A percentile compares a stretch with the other conserved stretches of the same genome.
phyloP scores from a whole-genome alignment of 2,888 invertebrate genomes.

The Hydroisotoma schaefferi region DNA sequence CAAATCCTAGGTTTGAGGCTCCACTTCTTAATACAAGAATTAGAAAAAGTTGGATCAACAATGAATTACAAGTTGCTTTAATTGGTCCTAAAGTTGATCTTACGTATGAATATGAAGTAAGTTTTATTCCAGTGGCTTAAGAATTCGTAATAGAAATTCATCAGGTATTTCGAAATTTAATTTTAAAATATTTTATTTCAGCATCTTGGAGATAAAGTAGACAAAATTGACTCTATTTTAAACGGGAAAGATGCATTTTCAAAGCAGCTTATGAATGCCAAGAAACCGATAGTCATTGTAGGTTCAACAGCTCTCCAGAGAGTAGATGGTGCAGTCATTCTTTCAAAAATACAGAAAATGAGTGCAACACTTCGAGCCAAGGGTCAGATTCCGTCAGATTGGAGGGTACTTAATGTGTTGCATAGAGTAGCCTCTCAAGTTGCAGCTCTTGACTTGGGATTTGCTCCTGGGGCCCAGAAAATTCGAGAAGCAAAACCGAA shows the following conservation, averaged over 20 bases:
- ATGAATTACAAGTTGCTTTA: constrained; percentile 77
- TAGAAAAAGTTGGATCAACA: constrained; percentile 91
- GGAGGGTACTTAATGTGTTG: constrained; percentile 87
- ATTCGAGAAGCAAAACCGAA: constrained; percentile 64
- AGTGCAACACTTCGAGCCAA: constrained; percentile 54
- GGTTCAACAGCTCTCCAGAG: constrained; percentile 80
- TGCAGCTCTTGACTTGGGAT: constrained; percentile 93
- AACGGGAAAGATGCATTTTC: constrained; percentile 67
- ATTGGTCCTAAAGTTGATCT: constrained; percentile 89
- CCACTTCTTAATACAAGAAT: constrained; percentile 93
- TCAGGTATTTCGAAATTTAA: neutral
- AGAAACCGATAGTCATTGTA: constrained; percentile 84
- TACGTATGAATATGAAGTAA: constrained; percentile 81
- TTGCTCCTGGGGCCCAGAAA: constrained; percentile 67
- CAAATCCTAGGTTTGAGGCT: constrained; percentile 96
- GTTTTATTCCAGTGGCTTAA: neutral
- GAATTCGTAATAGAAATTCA: neutral
- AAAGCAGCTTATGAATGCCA: constrained; percentile 68
- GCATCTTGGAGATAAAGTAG: constrained; percentile 79
- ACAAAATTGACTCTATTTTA: constrained; percentile 69
- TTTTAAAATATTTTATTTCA: constrained; percentile 50
- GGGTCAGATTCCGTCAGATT: constrained; percentile 55
- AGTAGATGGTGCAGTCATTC: constrained; percentile 71
- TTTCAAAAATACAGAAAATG: constrained; percentile 70
- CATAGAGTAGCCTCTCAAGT: constrained; percentile 90